Evolutionary conservation across 2,113 vertebrate species (phyloP).

Genomic region (Podilymbus podiceps): DNA sequence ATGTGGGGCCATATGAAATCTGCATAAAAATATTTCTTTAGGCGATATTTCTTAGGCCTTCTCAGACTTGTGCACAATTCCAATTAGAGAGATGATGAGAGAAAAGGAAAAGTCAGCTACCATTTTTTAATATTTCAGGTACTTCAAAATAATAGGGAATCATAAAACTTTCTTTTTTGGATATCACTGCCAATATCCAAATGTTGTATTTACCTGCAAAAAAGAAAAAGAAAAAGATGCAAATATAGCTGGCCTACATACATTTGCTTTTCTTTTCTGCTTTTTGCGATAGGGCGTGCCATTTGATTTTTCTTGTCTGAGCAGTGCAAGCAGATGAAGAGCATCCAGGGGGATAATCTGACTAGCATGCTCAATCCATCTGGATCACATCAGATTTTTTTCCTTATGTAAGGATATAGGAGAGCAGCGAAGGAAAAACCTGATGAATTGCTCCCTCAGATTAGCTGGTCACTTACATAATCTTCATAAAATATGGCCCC

Average conservation of each 20-base stretch:
- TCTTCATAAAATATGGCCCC: not conserved
- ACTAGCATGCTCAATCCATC: not conserved
- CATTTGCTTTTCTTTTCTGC: not conserved
- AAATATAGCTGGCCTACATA: not conserved
- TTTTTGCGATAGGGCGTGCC: not conserved
- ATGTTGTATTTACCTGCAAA: not conserved
- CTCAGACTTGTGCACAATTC: not conserved
- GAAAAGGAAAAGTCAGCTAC: not conserved
- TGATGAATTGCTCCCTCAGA: not conserved
- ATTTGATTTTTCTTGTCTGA: not conserved
- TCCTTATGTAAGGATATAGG: not conserved
- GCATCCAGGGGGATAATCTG: not conserved
- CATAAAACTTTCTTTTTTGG: not conserved
- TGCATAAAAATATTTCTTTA: not conserved
- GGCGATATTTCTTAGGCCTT: not conserved
- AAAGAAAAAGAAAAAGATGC: not conserved
- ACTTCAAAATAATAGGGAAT: not conserved
- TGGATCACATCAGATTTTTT: constrained; percentile 21
- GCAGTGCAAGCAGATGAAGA: not conserved
- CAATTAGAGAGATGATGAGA: not conserved
- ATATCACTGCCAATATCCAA: not conserved
- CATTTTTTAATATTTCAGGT: not conserved
- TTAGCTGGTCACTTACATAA: not conserved
- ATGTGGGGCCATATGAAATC: not conserved
- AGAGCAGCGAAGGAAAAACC: constrained; percentile 5